Percentiles rank a stretch among this genome's conserved stretches.
Conservation (phyloP, 2,797 vertebrate genomes). For the Decapterus maruadsi region DNA sequence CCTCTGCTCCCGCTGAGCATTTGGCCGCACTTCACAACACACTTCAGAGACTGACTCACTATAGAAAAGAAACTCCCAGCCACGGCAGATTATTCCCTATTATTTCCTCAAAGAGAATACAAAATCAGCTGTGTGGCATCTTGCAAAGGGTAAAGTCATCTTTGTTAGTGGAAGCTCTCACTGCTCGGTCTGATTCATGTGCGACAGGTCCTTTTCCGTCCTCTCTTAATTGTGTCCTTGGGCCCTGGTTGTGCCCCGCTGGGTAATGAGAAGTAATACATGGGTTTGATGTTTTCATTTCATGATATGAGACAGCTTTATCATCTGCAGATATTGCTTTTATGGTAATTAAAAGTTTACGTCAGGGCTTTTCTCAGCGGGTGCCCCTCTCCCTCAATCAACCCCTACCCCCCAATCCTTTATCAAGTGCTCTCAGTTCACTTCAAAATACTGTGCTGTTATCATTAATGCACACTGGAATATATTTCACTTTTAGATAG, state of each 20-base stretch:
- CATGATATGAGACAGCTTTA: slow-evolving; percentile 17
- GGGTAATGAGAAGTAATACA: slow-evolving; percentile 45
- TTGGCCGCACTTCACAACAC: slow-evolving; percentile 46
- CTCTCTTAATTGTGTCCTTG: slow-evolving; percentile 64
- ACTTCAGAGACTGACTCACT: slow-evolving; percentile 48
- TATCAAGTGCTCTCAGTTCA: not conserved
- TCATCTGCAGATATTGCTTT: slow-evolving; percentile 33
- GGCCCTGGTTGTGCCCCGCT: slow-evolving; percentile 19
- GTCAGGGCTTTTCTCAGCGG: slow-evolving; percentile 6
- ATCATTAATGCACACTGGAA: not conserved
- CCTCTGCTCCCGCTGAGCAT: slow-evolving; percentile 39
- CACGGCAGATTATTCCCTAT: slow-evolving; percentile 47
- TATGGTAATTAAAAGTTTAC: slow-evolving; percentile 32
- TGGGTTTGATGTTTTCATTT: slow-evolving; percentile 54
- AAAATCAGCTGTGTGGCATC: slow-evolving; percentile 37
- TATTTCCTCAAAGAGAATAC: slow-evolving; percentile 69
- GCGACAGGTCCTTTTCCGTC: slow-evolving; percentile 32
- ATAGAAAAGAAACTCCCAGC: slow-evolving; percentile 59
- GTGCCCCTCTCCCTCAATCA: not conserved
- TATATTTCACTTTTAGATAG: not conserved
- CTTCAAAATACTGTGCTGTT: not conserved
- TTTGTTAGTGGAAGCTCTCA: slow-evolving; percentile 27
- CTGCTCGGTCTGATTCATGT: slow-evolving; percentile 28
- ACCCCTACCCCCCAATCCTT: not conserved
- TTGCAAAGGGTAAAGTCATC: slow-evolving; percentile 40